These are phyloP conservation scores for Hyalella azteca DNA, from an alignment of 2,888 invertebrate genomes.

Conservation along the genomic window DNA sequence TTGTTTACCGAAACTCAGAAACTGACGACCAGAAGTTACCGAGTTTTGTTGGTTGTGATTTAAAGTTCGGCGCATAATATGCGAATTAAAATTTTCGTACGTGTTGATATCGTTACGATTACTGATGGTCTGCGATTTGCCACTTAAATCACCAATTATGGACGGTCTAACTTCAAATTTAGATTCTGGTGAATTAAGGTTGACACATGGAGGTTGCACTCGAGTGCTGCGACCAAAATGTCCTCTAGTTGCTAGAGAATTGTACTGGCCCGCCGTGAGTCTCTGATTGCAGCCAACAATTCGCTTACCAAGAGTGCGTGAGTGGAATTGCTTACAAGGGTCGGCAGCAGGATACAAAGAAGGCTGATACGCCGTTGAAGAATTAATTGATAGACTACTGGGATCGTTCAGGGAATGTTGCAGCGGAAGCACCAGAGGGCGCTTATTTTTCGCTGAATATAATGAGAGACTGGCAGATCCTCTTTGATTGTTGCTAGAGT, in stretches of 20 bases:
- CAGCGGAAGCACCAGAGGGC: conserved; percentile 7
- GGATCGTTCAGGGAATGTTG: conserved; percentile 22
- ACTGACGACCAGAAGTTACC: conserved; percentile 17
- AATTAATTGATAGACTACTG: neutral
- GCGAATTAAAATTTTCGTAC: conserved; percentile 5
- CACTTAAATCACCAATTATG: neutral
- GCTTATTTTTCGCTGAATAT: neutral
- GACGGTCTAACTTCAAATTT: too few species aligned
- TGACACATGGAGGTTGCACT: too few species aligned
- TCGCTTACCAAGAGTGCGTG: conserved; percentile 5
- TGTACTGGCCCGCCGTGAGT: conserved; percentile 19
- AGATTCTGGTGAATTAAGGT: too few species aligned
- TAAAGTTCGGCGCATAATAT: conserved; percentile 7
- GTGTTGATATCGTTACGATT: conserved; percentile 4
- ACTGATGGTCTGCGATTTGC: neutral
- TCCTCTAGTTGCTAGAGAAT: conserved; percentile 7
- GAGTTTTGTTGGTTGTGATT: neutral
- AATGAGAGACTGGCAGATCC: too few species aligned
- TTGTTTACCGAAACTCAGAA: conserved; percentile 23
- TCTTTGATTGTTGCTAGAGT: too few species aligned
- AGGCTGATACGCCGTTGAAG: neutral
- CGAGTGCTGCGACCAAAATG: conserved; percentile 3
- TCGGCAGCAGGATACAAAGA: neutral
- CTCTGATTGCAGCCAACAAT: conserved; percentile 3
- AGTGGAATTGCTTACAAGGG: neutral